Evolutionary conservation across 2,113 vertebrate species (phyloP).

Genomic region (Epinephelus fuscoguttatus): DNA sequence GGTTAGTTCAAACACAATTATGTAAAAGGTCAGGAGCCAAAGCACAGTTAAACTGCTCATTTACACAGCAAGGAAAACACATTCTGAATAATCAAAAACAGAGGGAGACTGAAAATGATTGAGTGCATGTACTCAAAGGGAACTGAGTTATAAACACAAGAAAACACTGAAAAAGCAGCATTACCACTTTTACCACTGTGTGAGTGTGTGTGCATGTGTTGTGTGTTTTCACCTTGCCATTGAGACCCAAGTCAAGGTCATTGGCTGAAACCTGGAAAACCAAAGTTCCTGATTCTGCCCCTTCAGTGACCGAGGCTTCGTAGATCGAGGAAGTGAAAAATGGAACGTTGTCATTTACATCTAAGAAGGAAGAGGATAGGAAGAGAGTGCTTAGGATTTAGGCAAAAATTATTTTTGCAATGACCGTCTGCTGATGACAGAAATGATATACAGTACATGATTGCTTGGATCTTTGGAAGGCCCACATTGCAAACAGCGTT

Average conservation of each 20-base stretch:
- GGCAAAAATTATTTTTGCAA: not conserved
- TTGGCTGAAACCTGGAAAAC: constrained; percentile 90
- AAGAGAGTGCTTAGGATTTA: not conserved
- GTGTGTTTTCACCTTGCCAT: constrained; percentile 86
- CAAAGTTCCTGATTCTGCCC: constrained; percentile 85
- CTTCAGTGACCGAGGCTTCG: constrained; percentile 90
- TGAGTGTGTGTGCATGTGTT: not conserved
- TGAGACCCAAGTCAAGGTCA: constrained; percentile 88
- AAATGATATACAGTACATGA: not conserved
- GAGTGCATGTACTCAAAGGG: not conserved
- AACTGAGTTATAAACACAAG: not conserved
- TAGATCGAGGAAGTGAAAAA: constrained; percentile 94
- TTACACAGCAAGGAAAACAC: constrained; percentile 11
- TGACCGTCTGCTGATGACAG: not conserved
- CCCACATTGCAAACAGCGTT: not conserved
- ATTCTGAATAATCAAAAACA: not conserved
- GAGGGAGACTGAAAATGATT: not conserved
- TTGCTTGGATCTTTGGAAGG: not conserved
- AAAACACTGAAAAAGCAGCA: not conserved
- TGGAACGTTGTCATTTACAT: constrained; percentile 94
- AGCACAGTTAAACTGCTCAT: constrained; percentile 13
- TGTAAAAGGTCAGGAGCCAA: not conserved
- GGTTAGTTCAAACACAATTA: not conserved
- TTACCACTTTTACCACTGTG: not conserved
- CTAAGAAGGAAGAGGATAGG: constrained; percentile 71